Conservation (phyloP, 2,797 vertebrate species). For the Spinus pinus region DNA sequence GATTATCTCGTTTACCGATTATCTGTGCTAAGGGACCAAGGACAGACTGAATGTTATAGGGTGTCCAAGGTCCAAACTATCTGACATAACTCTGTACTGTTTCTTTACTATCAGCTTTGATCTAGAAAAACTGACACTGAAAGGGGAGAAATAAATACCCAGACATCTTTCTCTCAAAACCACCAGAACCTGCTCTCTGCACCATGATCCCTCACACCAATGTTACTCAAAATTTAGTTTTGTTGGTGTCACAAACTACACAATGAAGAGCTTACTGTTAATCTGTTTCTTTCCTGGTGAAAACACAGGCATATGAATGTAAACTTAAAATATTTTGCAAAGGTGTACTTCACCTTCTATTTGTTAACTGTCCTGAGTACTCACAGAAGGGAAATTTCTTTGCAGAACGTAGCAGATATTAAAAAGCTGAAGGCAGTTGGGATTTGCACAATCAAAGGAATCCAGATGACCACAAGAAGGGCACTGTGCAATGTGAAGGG, state of each 20-base stretch:
- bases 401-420: conserved; percentile 93
- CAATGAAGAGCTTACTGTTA: background rate
- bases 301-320: background rate
- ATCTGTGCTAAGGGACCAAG: background rate
- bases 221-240: background rate
- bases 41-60: background rate
- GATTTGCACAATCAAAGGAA: conserved; percentile 96
- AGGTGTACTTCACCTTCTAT: background rate
- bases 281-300: background rate
- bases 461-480: conserved; percentile 96
- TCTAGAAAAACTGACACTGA: background rate
- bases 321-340: background rate
- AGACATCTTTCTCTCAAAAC: background rate
- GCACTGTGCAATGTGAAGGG: conserved; percentile 94
- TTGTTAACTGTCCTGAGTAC: background rate
- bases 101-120: background rate
- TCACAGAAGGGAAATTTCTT: conserved; percentile 40
- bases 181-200: background rate
- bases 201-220: background rate
- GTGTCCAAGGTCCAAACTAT: background rate
- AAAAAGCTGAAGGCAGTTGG: conserved; percentile 96
- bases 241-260: background rate
- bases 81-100: background rate
- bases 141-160: background rate
- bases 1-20: background rate